phyloP scores from a whole-genome alignment of 2,888 invertebrate species.

The Nesidiocoris tenuis region DNA sequence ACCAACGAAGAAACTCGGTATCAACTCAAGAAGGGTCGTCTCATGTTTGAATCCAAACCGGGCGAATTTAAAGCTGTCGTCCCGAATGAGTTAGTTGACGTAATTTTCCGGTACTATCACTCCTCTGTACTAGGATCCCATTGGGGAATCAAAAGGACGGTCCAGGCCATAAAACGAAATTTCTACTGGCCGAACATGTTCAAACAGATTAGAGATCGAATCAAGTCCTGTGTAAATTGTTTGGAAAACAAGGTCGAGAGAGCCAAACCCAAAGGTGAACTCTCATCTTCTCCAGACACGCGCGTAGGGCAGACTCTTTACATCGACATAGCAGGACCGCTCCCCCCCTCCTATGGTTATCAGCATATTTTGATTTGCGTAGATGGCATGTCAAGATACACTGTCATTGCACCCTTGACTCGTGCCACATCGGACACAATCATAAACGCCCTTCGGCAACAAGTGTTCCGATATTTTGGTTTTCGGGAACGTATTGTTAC shows the following conservation, averaged over 20 bases:
- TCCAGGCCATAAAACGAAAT: neutral
- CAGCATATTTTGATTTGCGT: slow-evolving; percentile 10
- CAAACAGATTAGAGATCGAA: slow-evolving; percentile 7
- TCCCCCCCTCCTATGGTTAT: neutral
- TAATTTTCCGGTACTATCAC: slow-evolving; percentile 7
- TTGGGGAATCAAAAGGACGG: slow-evolving; percentile 23
- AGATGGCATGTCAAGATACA: too few species aligned
- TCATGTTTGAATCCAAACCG: neutral
- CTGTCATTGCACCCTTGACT: neutral
- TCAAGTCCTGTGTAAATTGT: too few species aligned
- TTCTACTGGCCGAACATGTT: slow-evolving; percentile 14
- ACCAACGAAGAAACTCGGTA: neutral
- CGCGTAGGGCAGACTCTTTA: neutral
- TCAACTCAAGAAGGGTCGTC: neutral
- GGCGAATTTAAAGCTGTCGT: neutral
- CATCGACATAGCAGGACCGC: neutral
- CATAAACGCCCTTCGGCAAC: neutral
- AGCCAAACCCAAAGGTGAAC: slow-evolving; percentile 1
- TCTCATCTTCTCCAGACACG: neutral
- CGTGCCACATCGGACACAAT: slow-evolving; percentile 1
- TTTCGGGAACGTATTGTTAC: slow-evolving; percentile 5
- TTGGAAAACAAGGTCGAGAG: too few species aligned
- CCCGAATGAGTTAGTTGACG: neutral
- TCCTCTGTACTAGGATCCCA: neutral
- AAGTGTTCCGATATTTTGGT: slow-evolving; percentile 14